Conservation (phyloP, 1,140 invertebrate genomes). For the Proctacanthus coquilletti region DNA sequence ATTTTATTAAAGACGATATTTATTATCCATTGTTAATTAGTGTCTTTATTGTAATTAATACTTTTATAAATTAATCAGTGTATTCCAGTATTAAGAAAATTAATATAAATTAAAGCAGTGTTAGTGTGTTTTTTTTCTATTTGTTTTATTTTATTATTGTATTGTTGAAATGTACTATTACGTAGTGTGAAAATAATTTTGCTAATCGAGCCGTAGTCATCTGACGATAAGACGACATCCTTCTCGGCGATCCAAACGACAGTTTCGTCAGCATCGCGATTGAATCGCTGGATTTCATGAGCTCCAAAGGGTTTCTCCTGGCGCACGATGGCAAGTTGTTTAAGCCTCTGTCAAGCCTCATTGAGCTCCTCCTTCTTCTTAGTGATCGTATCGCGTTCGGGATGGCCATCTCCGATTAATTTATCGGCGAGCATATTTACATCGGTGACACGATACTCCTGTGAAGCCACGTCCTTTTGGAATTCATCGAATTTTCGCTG, state of each 20-base stretch:
- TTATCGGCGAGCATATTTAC: slow-evolving; percentile 91
- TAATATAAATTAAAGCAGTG: no score
- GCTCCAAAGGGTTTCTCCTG: slow-evolving; percentile 95
- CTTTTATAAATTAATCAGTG: no score
- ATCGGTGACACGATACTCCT: slow-evolving; percentile 92
- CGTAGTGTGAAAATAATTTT: no score
- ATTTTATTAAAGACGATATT: no score
- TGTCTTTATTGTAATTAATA: no score
- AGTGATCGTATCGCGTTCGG: slow-evolving; percentile 82
- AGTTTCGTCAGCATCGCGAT: slow-evolving; percentile 96
- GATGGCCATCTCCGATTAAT: slow-evolving; percentile 84
- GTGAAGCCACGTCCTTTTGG: slow-evolving; percentile 95
- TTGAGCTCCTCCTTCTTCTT: slow-evolving; percentile 86
- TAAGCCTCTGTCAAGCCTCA: slow-evolving; percentile 90
- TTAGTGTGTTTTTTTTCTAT: no score
- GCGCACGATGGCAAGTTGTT: slow-evolving; percentile 79
- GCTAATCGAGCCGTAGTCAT: slow-evolving; percentile 96
- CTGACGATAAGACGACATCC: slow-evolving; percentile 87
- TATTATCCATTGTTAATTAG: no score
- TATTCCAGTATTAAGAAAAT: no score
- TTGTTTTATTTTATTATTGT: no score
- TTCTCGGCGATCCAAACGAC: slow-evolving; percentile 99
- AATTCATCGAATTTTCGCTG: slow-evolving; percentile 99
- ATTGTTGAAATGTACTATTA: no score
- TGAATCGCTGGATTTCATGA: slow-evolving; percentile 97